Evolutionary conservation across 2,113 vertebrate species (phyloP).

Genomic region (Podarcis muralis): DNA sequence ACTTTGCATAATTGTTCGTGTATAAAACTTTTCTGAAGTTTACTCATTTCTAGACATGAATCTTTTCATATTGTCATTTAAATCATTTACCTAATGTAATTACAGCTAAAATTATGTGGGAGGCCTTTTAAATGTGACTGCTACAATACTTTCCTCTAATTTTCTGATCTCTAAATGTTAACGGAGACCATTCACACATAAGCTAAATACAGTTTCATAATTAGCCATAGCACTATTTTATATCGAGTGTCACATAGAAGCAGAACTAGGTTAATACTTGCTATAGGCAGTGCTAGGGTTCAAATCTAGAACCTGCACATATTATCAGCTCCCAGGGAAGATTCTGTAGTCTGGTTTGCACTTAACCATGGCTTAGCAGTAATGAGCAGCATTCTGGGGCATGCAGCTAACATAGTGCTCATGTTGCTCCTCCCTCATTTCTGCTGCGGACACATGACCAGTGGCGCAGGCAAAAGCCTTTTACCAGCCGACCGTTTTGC

Average conservation of each 20-base stretch:
- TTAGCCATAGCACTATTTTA: constrained; percentile 52
- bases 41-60: constrained; percentile 43
- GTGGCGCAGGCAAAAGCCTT: too few species aligned
- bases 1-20: constrained; percentile 51
- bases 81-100: constrained; percentile 36
- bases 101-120: constrained; percentile 32
- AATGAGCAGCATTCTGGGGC: too few species aligned
- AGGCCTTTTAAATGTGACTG: constrained; percentile 44
- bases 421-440: too few species aligned
- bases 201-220: constrained; percentile 46
- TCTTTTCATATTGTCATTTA: constrained; percentile 38
- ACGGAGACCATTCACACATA: constrained; percentile 26
- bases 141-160: constrained; percentile 21
- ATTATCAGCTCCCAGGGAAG: neutral
- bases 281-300: neutral
- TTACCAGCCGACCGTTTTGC: too few species aligned
- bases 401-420: too few species aligned
- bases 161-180: constrained; percentile 41
- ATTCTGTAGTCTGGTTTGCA: neutral
- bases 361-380: too few species aligned
- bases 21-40: constrained; percentile 35
- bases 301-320: neutral
- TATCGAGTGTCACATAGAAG: neutral
- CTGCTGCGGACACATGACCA: too few species aligned
- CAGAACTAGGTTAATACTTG: neutral